A percentile compares a stretch with the other conserved stretches of the same genome.
Evolutionary conservation across 2,113 vertebrate species (phyloP).

Genomic region (Muntiacus muntjak): DNA sequence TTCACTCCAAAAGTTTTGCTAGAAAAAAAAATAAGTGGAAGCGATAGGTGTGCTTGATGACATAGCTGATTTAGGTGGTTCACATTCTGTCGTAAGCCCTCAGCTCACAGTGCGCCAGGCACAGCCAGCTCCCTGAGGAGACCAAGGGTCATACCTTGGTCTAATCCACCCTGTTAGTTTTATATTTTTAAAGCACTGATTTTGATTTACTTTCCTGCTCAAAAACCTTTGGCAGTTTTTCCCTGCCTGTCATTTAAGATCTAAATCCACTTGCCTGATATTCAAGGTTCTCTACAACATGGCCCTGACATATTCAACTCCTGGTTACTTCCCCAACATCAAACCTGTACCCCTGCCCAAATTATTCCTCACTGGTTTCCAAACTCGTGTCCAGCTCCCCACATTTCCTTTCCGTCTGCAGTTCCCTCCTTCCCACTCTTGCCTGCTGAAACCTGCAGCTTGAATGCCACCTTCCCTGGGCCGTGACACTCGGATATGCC

Average conservation of each 20-base stretch:
- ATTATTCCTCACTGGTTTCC: neutral
- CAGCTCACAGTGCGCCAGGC: neutral
- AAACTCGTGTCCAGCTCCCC: neutral
- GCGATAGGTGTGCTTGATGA: neutral
- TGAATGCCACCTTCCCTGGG: neutral
- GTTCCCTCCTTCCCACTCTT: neutral
- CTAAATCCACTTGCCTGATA: neutral
- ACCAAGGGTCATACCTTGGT: neutral
- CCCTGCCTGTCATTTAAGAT: neutral
- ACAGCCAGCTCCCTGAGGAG: neutral
- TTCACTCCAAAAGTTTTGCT: neutral
- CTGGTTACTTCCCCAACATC: neutral
- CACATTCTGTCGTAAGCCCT: neutral
- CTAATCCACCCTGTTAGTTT: neutral
- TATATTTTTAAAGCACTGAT: neutral
- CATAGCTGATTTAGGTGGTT: fast-evolving
- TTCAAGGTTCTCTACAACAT: neutral
- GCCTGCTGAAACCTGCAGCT: neutral
- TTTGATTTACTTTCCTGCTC: neutral
- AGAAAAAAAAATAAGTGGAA: neutral
- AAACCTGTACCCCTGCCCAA: neutral
- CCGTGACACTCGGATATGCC: neutral
- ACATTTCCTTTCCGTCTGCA: neutral
- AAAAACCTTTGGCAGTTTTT: neutral
- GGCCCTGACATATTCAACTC: neutral